Evolutionary conservation across 2,113 vertebrate species (phyloP), one percentile per base, ranked within the genome.

Genomic region (Micronycteris hirsuta): DNA sequence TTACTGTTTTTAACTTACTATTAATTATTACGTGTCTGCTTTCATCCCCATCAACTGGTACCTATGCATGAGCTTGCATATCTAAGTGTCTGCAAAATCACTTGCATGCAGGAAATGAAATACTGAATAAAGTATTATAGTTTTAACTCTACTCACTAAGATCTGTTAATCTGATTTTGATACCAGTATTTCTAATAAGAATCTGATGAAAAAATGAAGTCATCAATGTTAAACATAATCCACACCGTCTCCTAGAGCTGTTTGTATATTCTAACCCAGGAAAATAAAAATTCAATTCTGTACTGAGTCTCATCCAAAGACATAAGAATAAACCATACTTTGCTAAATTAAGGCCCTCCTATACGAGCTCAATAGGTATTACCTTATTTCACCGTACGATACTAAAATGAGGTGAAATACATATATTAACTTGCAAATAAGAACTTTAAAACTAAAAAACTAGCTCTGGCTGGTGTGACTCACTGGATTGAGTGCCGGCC

Each of bases 391-490:
- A 73, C 22, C 16, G 93, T 71, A 76, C 1, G 61, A 61, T 74
- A 94, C 12, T 61, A 26, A 95, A 56, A 65, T 77, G 52, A 97
- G 38, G 82, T 63, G 10, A 90, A 94, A 67, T 33, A 45, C n/a
- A 11, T 58, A 47, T n/a, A n/a, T n/a, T n/a, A 84, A 15, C 6
- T 24, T 77, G 4, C 8, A 78, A n/a, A 86, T 63, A 87, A 95
- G 91, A 82, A 84, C 10, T 83, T 87, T 71, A 96, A 81, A 96
- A 91, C 4, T 70, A 36, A 91, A 97, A 94, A 58, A 58, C 56
- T 58, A 58, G 22, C 56, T 3, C 56, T 58, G 22, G 20, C 56
- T 58, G 22, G 22, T 58, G 56, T 58, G 56, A 58, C 22, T 24
- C 22, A 24, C 20, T 58, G 56, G 56, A 58, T 10, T 58, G 56